Percentiles rank a stretch among this genome's conserved stretches.
These are phyloP conservation scores for Hypanus sabinus DNA, from an alignment of 2,113 vertebrate species.

Conservation along the genomic window DNA sequence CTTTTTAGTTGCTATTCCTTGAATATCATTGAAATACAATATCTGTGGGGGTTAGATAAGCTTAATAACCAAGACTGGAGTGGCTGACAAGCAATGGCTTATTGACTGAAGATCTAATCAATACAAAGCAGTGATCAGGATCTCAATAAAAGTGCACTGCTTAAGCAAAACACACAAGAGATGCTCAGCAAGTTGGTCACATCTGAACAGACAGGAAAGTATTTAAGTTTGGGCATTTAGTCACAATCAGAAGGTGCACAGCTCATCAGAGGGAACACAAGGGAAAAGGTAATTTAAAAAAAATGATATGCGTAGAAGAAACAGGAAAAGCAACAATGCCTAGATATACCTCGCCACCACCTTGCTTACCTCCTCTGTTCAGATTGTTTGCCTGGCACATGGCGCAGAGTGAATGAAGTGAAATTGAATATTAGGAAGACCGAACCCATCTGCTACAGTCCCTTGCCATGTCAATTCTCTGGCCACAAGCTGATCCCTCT, in stretches of 20 bases:
- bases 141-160: neutral
- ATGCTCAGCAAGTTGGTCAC: neutral
- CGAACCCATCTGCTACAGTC: no score
- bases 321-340: neutral
- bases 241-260: neutral
- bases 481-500: no score
- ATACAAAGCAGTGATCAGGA: neutral
- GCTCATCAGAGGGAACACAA: neutral
- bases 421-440: no score
- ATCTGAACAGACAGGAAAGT: neutral
- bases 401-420: no score
- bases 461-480: no score
- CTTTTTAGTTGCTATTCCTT: constrained; percentile 4
- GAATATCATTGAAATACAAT: neutral
- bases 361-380: no score
- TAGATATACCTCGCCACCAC: no score
- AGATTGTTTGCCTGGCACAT: no score
- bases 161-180: neutral
- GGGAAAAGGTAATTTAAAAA: neutral
- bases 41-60: constrained; percentile 3
- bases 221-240: neutral
- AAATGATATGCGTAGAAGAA: neutral
- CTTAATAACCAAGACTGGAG: neutral
- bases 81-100: neutral
- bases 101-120: neutral